Percentiles rank a stretch among this genome's conserved stretches.
phyloP scores from a whole-genome alignment of 2,113 vertebrate species.

The Erythrolamprus reginae region DNA sequence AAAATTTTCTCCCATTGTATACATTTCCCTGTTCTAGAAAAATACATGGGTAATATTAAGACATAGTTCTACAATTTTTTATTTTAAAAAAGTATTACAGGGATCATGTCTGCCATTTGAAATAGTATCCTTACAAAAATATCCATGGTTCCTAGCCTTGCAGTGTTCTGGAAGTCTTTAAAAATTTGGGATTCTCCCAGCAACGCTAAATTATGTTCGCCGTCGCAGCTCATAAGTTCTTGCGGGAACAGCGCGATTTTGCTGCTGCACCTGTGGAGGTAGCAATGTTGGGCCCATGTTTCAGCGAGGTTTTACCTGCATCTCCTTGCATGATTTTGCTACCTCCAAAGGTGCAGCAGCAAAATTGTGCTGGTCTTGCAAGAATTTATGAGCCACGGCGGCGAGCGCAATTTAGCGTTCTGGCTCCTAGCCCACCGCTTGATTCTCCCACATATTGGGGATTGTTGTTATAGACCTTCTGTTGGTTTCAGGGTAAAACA shows the following conservation, averaged over 20 bases:
- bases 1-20: not conserved
- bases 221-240: too few species aligned
- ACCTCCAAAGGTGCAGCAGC: too few species aligned
- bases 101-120: not conserved
- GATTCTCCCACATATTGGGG: not conserved
- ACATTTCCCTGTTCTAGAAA: not conserved
- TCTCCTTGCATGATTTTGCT: too few species aligned
- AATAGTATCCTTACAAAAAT: not conserved
- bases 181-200: not conserved
- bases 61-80: not conserved
- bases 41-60: not conserved
- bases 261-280: too few species aligned
- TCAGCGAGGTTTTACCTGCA: too few species aligned
- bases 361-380: too few species aligned
- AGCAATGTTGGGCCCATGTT: too few species aligned
- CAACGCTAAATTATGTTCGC: too few species aligned
- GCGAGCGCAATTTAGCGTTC: too few species aligned
- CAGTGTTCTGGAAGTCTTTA: not conserved
- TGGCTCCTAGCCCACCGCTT: too few species aligned
- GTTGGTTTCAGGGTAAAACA: not conserved
- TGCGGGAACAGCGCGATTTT: too few species aligned
- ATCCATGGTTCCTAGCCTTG: not conserved
- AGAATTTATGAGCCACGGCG: too few species aligned
- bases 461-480: not conserved
- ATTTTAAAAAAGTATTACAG: not conserved